Conservation (phyloP, 2,888 invertebrate species). For the Selenia dentaria region DNA sequence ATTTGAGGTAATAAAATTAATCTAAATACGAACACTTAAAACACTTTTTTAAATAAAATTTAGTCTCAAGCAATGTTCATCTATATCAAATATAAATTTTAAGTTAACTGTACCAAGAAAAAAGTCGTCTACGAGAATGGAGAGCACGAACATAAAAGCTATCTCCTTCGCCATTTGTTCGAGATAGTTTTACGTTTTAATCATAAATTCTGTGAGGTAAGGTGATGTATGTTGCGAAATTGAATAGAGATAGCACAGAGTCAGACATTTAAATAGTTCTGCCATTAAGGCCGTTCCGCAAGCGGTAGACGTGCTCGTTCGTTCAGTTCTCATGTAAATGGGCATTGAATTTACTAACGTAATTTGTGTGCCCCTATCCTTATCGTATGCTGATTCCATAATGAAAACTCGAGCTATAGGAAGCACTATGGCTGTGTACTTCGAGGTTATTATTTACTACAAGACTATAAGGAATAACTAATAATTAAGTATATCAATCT, state of each 20-base stretch:
- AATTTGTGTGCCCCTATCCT: conserved; percentile 48
- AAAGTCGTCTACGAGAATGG: conserved; percentile 20
- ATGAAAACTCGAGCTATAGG: conserved; percentile 54
- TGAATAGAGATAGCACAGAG: conserved; percentile 61
- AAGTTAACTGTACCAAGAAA: conserved; percentile 20
- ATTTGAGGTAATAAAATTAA: too few species aligned
- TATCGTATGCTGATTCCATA: conserved; percentile 45
- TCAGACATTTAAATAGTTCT: conserved; percentile 69
- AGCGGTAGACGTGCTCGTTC: conserved; percentile 49
- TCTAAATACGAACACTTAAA: too few species aligned
- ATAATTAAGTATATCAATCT: too few species aligned
- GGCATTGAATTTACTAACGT: conserved; percentile 49
- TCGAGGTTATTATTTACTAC: too few species aligned
- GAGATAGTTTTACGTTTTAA: conserved; percentile 39
- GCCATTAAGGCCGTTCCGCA: conserved; percentile 54
- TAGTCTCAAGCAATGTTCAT: conserved; percentile 6
- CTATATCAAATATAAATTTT: conserved; percentile 23
- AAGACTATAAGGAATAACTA: too few species aligned
- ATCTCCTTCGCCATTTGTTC: conserved; percentile 27
- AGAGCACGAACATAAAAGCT: conserved; percentile 26
- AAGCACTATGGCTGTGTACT: too few species aligned
- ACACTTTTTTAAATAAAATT: conserved; percentile 18
- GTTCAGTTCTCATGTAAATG: conserved; percentile 67
- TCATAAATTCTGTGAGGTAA: conserved; percentile 42
- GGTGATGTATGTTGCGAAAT: conserved; percentile 52